Percentiles rank a stretch among this genome's conserved stretches.
Conservation (phyloP, 2,888 invertebrate genomes). For the Nycteola revayana region DNA sequence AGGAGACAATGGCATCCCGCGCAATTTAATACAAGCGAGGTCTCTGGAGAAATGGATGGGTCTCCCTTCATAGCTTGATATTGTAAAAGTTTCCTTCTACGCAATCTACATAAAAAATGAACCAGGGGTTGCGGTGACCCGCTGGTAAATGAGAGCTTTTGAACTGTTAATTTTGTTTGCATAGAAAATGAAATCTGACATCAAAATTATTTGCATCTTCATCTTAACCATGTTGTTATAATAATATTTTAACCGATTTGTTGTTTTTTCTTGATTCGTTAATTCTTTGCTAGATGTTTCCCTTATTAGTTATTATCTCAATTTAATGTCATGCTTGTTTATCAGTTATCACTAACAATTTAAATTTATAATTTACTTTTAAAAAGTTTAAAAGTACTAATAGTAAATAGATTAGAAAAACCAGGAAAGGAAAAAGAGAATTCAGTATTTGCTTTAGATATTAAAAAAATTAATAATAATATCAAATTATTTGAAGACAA, state of each 20-base stretch:
- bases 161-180: conserved; percentile 79
- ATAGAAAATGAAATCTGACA: conserved; percentile 74
- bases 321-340: no score
- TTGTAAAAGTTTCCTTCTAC: conserved; percentile 78
- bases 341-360: no score
- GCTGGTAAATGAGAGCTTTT: conserved; percentile 77
- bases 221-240: conserved; percentile 46
- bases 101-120: conserved; percentile 81
- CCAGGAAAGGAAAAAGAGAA: no score
- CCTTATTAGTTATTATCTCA: no score
- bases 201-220: conserved; percentile 65
- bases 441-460: no score
- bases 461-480: no score
- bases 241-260: conserved; percentile 28
- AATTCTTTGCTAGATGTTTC: no score
- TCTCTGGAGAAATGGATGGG: conserved; percentile 53
- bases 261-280: conserved; percentile 19
- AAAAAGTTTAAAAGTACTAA: no score
- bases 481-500: no score
- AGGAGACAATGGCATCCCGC: conserved; percentile 57
- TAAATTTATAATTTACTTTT: no score
- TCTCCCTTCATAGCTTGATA: conserved; percentile 67
- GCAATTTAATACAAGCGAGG: conserved; percentile 62
- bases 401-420: no score
- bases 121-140: conserved; percentile 71